Evolutionary conservation across 2,113 vertebrate species (phyloP).

Genomic region (Nycticryphes semicollaris): DNA sequence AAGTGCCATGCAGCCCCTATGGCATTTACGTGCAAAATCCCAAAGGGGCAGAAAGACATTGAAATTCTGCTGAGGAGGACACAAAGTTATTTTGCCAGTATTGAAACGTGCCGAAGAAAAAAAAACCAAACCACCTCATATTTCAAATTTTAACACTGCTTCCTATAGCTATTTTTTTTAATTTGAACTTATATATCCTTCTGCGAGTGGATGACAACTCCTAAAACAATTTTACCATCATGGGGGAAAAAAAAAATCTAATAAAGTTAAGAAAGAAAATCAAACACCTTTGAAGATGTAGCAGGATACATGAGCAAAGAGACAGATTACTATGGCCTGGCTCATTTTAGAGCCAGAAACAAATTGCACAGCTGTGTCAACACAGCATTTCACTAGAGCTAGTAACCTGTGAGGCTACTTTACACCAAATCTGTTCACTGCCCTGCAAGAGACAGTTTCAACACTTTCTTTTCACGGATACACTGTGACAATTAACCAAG

Average conservation of each 20-base stretch:
- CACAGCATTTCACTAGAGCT: background rate
- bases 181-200: background rate
- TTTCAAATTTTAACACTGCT: background rate
- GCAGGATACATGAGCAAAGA: background rate
- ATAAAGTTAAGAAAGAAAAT: background rate
- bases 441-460: background rate
- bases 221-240: background rate
- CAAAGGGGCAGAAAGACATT: background rate
- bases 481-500: background rate
- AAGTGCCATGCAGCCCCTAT: background rate
- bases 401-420: background rate
- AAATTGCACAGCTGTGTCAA: background rate
- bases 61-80: background rate
- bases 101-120: background rate
- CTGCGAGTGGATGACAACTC: background rate
- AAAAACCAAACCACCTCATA: background rate
- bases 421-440: background rate
- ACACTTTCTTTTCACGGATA: background rate
- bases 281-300: background rate
- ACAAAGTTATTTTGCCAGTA: background rate
- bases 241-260: background rate
- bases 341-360: background rate
- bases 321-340: background rate
- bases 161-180: background rate
- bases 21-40: background rate